Evolutionary conservation across 2,113 vertebrate genomes (phyloP).

Genomic region (Toxotes jaculatrix): DNA sequence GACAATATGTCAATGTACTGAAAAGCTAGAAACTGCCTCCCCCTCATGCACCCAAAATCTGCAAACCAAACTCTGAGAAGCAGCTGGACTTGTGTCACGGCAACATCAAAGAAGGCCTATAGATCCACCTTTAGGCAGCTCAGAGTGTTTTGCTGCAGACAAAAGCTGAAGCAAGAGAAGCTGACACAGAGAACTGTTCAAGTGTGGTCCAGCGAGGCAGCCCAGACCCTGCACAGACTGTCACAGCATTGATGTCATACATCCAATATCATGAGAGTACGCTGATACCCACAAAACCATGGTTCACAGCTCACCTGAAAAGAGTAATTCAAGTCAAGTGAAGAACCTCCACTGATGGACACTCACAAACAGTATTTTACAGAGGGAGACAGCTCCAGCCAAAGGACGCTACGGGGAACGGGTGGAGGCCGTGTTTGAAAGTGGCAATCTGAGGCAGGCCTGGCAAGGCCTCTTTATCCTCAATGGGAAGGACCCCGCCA

Average conservation of each 20-base stretch:
- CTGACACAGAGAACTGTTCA: not conserved
- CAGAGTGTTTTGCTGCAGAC: not conserved
- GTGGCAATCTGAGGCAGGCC: not conserved
- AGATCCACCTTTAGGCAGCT: not conserved
- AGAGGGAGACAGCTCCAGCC: not conserved
- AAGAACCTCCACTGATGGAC: not conserved
- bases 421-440: no score
- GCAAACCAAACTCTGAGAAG: not conserved
- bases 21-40: no score
- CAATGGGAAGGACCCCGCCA: not conserved
- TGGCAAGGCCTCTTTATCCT: not conserved
- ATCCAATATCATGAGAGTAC: not conserved
- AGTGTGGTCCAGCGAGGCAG: not conserved
- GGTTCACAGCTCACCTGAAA: conserved; percentile 2
- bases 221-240: not conserved
- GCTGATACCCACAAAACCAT: not conserved
- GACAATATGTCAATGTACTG: no score
- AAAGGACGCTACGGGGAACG: not conserved
- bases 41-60: not conserved
- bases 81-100: not conserved
- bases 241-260: not conserved
- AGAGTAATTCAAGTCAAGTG: not conserved
- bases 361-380: not conserved
- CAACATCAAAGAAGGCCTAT: not conserved
- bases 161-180: not conserved